Evolutionary conservation across 2,888 invertebrate genomes (phyloP), one percentile per base, ranked within the genome.

Genomic region (Clusia tigrina): DNA sequence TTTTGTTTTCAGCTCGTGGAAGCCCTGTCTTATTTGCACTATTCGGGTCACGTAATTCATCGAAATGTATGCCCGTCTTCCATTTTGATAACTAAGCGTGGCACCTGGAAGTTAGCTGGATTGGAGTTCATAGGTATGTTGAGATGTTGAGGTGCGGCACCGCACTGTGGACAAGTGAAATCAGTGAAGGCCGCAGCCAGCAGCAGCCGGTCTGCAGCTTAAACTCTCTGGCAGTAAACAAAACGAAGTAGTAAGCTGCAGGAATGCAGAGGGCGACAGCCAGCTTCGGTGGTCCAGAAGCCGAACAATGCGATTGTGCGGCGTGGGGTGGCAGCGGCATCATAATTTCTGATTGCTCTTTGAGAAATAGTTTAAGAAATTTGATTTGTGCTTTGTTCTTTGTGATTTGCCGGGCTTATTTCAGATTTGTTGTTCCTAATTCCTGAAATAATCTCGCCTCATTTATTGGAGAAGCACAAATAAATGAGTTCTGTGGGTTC

Each of bases 41-140:
- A 93, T 85, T 90, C 91, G 38, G 90, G 91, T 71, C 91, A 91
- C 84, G 89, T 94, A 77, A 88, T 98, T 69, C 98, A 98, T 83
- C 90, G 96, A 76, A 98, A 98, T 85, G 90, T 98, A 52, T 96
- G 94, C 81, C 98, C 98, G 1, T 91, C 92, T 71, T 93, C 94
- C 73, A 92, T 98, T 74, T 88, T 97, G 73, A 91, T 98, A 69
- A 96, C 95, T 58, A 94, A 92, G 82, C 89, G 91, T 63, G 96
- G 97, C 69, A 94, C 95, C 48, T 98, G 98, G 98, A 98, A 98
- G 83, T 87, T 98, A 64, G 93, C 93, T 55, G 97, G 98, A 24
- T 88, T 98, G 68, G 96, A 97, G 81, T 98, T 97, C 84, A 88
- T 91, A 71, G 95, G 96, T 92, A 85, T 76, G 20, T 18, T 22